Evolutionary conservation across 1,140 invertebrate genomes (phyloP), one percentile per base, ranked within the genome.

Genomic region (Saxidomus purpurata): DNA sequence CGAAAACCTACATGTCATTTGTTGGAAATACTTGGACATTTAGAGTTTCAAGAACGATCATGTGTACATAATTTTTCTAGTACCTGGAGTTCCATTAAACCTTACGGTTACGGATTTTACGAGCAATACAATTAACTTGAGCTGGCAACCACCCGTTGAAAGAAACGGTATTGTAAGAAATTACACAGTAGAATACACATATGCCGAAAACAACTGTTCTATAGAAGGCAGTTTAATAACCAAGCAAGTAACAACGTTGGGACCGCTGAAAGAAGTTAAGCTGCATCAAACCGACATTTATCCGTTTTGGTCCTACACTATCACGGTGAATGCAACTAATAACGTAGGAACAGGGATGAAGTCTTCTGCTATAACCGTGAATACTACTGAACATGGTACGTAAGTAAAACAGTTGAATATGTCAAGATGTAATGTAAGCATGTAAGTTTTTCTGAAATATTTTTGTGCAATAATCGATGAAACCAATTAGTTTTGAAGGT

Each of bases 111-210:
- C 19, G 19, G 31, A 69, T 34, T 0, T 69, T 17, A 34, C 6
- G 17, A 36, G 28, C 36, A 6, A 69, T 17, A 34, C 36, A 17
- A 69, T 69, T 4, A 36, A 69, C 40, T 40, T 77, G 11, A n/a
- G n/a, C 11, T 77, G 74, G 74, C 11, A 9, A 15, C 74, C 74
- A 38, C 11, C 74, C 22, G 17, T 38, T 36, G 74, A 77, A 38
- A 34, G 74, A 19, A 77, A 77, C 40, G 74, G 74, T 25, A 40
- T 38, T 19, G 74, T 77, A 40, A 36, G 31, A n/a, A 77, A 77
- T 40, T 77, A 77, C 36, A 77, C 74, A 19, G 74, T 77, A 19
- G 0, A 77, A 40, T 36, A 36, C 40, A 40, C 74, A 38, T 77
- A 77, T 40, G n/a, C 34, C 13, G 38, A 40, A 40, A 22, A 40